Evolutionary conservation across 2,888 invertebrate species (phyloP), one percentile per base, ranked within the genome.

Genomic region (Dorcus hopei): DNA sequence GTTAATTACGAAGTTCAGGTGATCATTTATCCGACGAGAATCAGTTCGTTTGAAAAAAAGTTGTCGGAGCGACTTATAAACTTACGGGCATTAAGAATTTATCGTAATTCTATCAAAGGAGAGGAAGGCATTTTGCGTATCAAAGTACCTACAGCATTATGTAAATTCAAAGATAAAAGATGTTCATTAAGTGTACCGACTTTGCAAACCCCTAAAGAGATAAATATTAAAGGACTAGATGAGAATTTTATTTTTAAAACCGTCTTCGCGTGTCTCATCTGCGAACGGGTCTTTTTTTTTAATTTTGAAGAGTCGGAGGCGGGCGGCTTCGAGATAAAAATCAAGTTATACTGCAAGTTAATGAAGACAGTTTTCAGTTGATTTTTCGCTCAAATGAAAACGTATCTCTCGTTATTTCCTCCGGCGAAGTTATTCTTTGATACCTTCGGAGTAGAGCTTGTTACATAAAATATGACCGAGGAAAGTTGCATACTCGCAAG

Each of bases 151-250:
- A 19, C 70, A 70, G 70, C 70, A 72, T 73, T 74, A 74, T 74
- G 74, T 65, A 74, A 74, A 74, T 74, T 66, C 65, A 57, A 62
- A 70, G 70, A 71, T 72, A 71, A 72, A 73, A 71, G 71, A 73
- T 69, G 68, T 73, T 74, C 74, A 73, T 75, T 75, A 74, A 73
- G 72, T 74, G 70, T 70, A 65, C 65, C 65, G 70, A 70, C 69
- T 70, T 69, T 68, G 70, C 68, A 65, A 68, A 70, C 68, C 67
- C 65, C 67, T 69, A 64, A 69, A 70, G 65, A 70, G 69, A 72
- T 74, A 72, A 71, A 73, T 72, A 71, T 74, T 72, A 71, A 70
- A 70, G 68, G 63, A 66, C 65, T 61, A 63, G 66, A 70, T 67
- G 67, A 62, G 64, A 65, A 59, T 63, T 60, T 62, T 66, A 66